phyloP scores from a whole-genome alignment of 1,140 invertebrate genomes.

The Ceratina calcarata region DNA sequence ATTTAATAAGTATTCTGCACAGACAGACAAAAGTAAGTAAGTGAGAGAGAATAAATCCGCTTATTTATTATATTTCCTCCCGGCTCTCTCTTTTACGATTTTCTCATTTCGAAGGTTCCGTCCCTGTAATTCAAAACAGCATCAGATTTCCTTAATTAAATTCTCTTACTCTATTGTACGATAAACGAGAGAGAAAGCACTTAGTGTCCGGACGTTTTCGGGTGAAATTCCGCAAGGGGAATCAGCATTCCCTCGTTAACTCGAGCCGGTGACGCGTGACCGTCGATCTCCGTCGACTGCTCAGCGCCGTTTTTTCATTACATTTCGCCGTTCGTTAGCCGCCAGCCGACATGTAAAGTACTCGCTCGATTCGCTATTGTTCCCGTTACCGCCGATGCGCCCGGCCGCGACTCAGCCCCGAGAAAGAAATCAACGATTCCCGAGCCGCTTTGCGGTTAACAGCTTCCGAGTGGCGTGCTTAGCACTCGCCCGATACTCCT shows the following conservation, averaged over 20 bases:
- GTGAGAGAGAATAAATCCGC: neutral
- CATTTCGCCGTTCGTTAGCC: conserved; percentile 17
- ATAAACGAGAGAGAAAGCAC: neutral
- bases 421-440: conserved; percentile 36
- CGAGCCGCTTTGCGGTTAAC: conserved; percentile 32
- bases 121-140: neutral
- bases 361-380: conserved; percentile 29
- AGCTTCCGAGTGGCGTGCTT: conserved; percentile 40
- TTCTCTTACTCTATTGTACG: neutral
- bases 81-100: neutral
- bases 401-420: conserved; percentile 19
- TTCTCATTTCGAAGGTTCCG: neutral
- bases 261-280: neutral
- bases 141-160: conserved; percentile 7
- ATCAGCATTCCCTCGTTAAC: neutral
- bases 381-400: conserved; percentile 24
- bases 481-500: conserved; percentile 42
- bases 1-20: too few species aligned
- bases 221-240: neutral
- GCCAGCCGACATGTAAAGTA: neutral
- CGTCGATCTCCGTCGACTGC: neutral
- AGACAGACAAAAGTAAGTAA: too few species aligned
- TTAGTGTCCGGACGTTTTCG: neutral
- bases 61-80: neutral
- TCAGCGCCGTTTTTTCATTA: neutral